phyloP scores from a whole-genome alignment of 2,797 vertebrate species.

The Sebastes minor region DNA sequence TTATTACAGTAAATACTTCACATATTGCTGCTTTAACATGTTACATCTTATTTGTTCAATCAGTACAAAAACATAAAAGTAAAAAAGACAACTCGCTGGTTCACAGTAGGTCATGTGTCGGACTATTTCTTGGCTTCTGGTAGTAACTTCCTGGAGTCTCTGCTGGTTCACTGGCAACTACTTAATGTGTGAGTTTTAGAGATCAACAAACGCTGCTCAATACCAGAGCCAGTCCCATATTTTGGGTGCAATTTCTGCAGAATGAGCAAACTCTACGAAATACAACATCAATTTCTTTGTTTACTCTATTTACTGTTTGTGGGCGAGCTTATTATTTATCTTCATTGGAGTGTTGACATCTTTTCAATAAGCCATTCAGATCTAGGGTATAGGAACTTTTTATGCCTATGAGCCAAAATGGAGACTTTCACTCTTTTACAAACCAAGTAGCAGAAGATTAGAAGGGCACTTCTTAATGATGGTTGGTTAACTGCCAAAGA shows the following conservation, averaged over 20 bases:
- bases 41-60: not conserved
- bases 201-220: not conserved
- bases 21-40: not conserved
- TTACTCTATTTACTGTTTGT: not conserved
- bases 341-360: not conserved
- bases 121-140: not conserved
- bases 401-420: not conserved
- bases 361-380: not conserved
- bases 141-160: not conserved
- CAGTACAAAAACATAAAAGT: not conserved
- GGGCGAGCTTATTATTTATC: not conserved
- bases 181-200: not conserved
- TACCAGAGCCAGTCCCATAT: not conserved
- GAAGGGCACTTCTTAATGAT: not conserved
- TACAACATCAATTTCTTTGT: not conserved
- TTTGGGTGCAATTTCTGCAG: not conserved
- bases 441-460: slow-evolving; percentile 17
- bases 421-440: not conserved
- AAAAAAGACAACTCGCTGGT: not conserved
- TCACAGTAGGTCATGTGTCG: not conserved
- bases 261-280: not conserved
- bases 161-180: not conserved
- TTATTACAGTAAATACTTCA: no score
- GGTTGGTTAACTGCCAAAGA: slow-evolving; percentile 30
- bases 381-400: not conserved